A percentile compares a stretch with the other conserved stretches of the same genome.
Conservation (phyloP, 2,888 invertebrate species). For the Sussaba pulchella region DNA sequence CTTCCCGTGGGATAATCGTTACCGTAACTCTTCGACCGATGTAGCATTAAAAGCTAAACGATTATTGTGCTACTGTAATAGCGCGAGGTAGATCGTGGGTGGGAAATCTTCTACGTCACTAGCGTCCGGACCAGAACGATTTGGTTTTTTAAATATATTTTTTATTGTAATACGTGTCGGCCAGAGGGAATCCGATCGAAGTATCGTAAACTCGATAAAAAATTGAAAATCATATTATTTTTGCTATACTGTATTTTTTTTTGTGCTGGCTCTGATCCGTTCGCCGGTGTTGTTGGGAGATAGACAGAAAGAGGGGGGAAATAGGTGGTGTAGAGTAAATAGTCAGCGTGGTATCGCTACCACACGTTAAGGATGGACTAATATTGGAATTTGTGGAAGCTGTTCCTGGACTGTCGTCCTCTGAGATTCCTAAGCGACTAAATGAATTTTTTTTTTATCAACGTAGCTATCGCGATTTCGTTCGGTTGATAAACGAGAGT, state of each 20-base stretch:
- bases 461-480: constrained; percentile 17
- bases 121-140: constrained; percentile 42
- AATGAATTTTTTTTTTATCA: constrained; percentile 9
- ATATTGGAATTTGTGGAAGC: constrained; percentile 44
- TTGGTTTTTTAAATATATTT: neutral
- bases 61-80: constrained; percentile 20
- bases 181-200: neutral
- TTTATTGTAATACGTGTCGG: neutral
- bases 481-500: constrained; percentile 26
- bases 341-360: constrained; percentile 37
- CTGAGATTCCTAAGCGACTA: constrained; percentile 12
- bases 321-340: constrained; percentile 52
- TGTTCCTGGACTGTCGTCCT: constrained; percentile 45
- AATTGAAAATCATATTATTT: neutral
- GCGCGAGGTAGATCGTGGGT: constrained; percentile 25
- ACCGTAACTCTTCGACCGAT: constrained; percentile 4
- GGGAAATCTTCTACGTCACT: constrained; percentile 33
- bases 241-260: neutral
- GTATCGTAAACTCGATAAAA: neutral
- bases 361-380: constrained; percentile 22
- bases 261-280: constrained; percentile 47
- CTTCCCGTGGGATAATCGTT: constrained; percentile 13
- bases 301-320: constrained; percentile 58
- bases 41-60: constrained; percentile 23
- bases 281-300: constrained; percentile 37